A percentile compares a stretch with the other conserved stretches of the same genome.
phyloP scores from a whole-genome alignment of 2,113 vertebrate genomes.

The Pundamilia nyererei region DNA sequence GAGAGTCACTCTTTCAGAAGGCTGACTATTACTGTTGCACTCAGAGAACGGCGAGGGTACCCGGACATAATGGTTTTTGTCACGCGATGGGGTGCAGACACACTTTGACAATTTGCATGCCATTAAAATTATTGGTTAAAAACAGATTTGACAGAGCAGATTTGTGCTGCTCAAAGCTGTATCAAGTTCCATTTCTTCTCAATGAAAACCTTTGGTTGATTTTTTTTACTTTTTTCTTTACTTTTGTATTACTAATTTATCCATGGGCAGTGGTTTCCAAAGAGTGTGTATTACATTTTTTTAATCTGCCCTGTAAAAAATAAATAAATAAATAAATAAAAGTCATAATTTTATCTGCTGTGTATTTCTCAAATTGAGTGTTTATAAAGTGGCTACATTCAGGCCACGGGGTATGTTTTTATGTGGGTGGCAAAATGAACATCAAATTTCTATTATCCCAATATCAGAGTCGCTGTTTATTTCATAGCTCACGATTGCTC shows the following conservation, averaged over 20 bases:
- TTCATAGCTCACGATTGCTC: neutral
- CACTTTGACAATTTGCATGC: slow-evolving; percentile 19
- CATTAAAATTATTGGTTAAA: slow-evolving; percentile 1
- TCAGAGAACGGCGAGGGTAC: slow-evolving; percentile 1
- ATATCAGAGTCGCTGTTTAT: neutral
- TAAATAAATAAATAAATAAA: neutral
- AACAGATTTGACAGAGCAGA: neutral
- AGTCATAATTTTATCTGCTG: neutral
- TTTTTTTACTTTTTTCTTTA: neutral
- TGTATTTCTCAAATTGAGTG: neutral
- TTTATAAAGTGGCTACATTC: neutral
- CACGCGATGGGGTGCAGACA: neutral
- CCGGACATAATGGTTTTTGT: slow-evolving; percentile 23
- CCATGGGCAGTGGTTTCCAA: neutral
- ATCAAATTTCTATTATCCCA: neutral
- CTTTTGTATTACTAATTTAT: neutral
- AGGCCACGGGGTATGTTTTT: neutral
- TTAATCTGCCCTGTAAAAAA: neutral
- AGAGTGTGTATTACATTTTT: neutral
- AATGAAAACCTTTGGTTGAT: neutral
- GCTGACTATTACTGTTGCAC: neutral
- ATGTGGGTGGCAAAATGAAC: neutral
- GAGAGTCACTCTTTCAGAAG: slow-evolving; percentile 29
- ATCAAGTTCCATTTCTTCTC: neutral
- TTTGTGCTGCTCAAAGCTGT: neutral